Base-by-base conservation (phyloP, 2,113 vertebrate species). In the Sebastes schlegelii region DNA sequence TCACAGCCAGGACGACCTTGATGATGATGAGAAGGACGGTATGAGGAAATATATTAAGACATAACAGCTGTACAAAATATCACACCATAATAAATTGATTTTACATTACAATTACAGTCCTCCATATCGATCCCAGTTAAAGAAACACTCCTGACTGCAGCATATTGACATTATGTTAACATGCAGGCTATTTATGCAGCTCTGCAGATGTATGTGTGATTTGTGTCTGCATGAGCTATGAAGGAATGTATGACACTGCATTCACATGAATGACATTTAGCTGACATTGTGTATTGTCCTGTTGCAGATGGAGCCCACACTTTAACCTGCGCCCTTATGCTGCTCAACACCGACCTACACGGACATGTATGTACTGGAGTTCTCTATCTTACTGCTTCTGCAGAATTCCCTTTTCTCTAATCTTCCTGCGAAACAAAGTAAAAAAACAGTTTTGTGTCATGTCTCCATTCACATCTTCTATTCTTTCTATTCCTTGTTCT, bases 261-360 rank as follows among this genome's bases (percentile, higher is more conserved):
- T 55, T 45, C 40, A 23, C 19, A 34, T 70, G 52, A 43, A 52
- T 43, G 69, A 73, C 49, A 77, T 86, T 62, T 64, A 62, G 12
- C 19, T 79, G 55, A 88, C 77, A 51, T 49, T 78, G 52, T 80
- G n/a, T 79, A 4, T 80, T 74, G 60, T 89, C 54, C 57, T n/a
- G 4, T 85, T 91, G 73, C 85, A 96, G 95, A 96, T 79, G 95
- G 95, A 74, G 95, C 94, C 73, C 95, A 96, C 91, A 96, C 95
- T 6, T 86, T 96, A 84, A 96, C 95, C 83, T 96, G 95, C 6
- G 95, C 95, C 70, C 94, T 96, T 5, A 96, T 96, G 95, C 93
- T 96, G 86, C 94, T 96, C 57, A 96, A 96, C 93, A 96, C 95
- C 4, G 95, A 96, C 77, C 92, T 96, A 12, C 95, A 96, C 14